phyloP scores from a whole-genome alignment of 1,140 invertebrate species.

The Trypoxylus dichotomus region DNA sequence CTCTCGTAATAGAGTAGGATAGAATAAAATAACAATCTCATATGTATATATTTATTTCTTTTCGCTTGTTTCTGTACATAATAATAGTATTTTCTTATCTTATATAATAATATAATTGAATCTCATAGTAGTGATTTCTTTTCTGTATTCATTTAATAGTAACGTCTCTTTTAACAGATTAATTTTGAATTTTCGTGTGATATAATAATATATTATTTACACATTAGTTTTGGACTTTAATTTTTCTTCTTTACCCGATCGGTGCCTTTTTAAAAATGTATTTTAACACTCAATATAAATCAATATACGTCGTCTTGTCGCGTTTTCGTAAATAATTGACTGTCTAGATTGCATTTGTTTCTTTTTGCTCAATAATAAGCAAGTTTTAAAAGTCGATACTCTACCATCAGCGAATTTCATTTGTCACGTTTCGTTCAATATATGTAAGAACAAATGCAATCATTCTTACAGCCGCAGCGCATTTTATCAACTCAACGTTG shows the following conservation, averaged over 20 bases:
- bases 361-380: not conserved
- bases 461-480: not conserved
- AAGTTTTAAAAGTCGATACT: not conserved
- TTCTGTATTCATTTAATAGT: not conserved
- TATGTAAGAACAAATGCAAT: not conserved
- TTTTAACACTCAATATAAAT: not conserved
- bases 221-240: slow-evolving; percentile 9
- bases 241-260: not conserved
- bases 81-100: slow-evolving; percentile 9
- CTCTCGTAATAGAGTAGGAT: too few relatives aligned
- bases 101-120: slow-evolving; percentile 24
- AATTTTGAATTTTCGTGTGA: not conserved
- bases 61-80: slow-evolving; percentile 4
- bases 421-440: not conserved
- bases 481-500: too few relatives aligned
- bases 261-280: not conserved
- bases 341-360: slow-evolving; percentile 5
- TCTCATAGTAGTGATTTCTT: slow-evolving; percentile 8
- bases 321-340: not conserved
- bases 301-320: not conserved
- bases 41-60: slow-evolving; percentile 5
- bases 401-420: not conserved
- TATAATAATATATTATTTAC: slow-evolving; percentile 19
- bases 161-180: slow-evolving; percentile 15
- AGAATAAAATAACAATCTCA: not conserved